Evolutionary conservation across 2,797 vertebrate genomes (phyloP).

Genomic region (Paramormyrops hopkinsi): DNA sequence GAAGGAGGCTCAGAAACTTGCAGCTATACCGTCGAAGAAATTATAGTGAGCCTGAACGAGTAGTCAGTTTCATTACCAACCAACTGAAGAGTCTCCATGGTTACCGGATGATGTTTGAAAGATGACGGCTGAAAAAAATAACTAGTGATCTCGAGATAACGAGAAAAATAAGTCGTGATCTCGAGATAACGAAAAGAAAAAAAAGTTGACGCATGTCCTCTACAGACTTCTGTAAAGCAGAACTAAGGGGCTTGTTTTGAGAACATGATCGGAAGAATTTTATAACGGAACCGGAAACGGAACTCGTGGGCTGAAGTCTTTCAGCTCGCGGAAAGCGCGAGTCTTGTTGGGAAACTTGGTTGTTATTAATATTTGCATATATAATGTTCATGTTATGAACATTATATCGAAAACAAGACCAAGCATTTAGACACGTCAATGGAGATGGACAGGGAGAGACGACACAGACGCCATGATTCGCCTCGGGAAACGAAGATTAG

Average conservation of each 20-base stretch:
- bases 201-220: neutral
- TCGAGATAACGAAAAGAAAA: neutral
- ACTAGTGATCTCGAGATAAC: neutral
- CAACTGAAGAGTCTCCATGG: neutral
- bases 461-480: conserved; percentile 52
- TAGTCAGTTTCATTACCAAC: neutral
- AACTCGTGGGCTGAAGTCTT: neutral
- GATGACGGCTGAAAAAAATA: neutral
- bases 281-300: conserved; percentile 13
- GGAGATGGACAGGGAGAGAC: conserved; percentile 61
- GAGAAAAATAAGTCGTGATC: too few relatives aligned
- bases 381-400: conserved; percentile 15
- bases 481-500: conserved; percentile 57
- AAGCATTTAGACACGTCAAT: neutral
- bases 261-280: neutral
- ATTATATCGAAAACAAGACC: conserved; percentile 7
- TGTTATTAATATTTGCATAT: neutral
- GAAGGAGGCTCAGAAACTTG: neutral
- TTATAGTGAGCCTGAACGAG: too few relatives aligned
- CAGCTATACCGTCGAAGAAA: neutral
- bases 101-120: neutral
- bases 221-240: neutral
- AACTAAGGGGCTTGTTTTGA: neutral
- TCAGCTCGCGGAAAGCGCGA: neutral
- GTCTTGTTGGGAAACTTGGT: neutral